Base-by-base conservation (phyloP, 2,113 vertebrate genomes). In the Garra rufa region DNA sequence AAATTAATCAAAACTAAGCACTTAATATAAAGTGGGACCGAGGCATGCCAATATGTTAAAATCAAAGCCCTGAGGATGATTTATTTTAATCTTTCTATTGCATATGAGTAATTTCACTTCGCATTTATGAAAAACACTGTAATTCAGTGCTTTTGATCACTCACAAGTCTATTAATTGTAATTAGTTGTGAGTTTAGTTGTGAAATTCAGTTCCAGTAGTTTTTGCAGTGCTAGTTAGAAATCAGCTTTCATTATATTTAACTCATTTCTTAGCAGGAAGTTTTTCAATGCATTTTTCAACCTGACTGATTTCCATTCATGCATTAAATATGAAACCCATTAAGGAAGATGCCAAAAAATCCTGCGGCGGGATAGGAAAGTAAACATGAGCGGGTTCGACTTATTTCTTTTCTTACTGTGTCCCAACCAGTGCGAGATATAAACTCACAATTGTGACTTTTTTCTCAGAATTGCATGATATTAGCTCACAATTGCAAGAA, bases 11-110 rank as follows among this genome's bases (percentile, higher is more conserved):
- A 86, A 81, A 63, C 61, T 15, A 67, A 82, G 24, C 76, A 83
- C 75, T 83, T 86, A 85, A 84, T 87, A 87, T 86, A 79, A 89
- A 89, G 80, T 89, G 83, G 82, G 65, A 87, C 70, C 28, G 17
- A 24, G 4, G 17, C 6, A 5, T 43, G 43, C 11, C 3, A 63
- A 5, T 63, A 6, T 28, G 13, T 46, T 13, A 43, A 71, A 69
- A 67, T 38, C 30, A 9, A 38, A 67, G 9, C 30, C 24, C 14
- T 9, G 14, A 9, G 71, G 71, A 48, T 28, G 44, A 50, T 28
- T 75, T 7, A 28, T 19, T 24, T 15, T 6, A 48, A 28, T 48
- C 17, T 8, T 17, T 26, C n/a, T 48, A 10, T 4, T 38, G 17
- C 38, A 1, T 69, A 34, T 4, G 0, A 52, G 3, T 34, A 1